These are phyloP conservation scores for Drosophila sordidula DNA, from an alignment of 2,888 invertebrate species.

Conservation along the genomic window DNA sequence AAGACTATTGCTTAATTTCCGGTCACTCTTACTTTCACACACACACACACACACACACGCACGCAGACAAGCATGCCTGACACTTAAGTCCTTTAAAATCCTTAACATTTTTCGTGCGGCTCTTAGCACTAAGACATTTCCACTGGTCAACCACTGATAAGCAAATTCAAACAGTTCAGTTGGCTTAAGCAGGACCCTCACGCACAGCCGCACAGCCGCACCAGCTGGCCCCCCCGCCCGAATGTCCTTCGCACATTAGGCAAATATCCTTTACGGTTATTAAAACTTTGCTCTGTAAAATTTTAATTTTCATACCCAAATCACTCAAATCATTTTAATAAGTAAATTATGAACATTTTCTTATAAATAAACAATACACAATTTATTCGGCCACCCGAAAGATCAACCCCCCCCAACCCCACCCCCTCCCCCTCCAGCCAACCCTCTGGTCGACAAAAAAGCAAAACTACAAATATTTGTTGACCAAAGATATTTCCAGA, in stretches of 20 bases:
- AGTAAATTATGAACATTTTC: slow-evolving; percentile 79
- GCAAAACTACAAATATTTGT: slow-evolving; percentile 71
- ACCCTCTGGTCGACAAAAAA: slow-evolving; percentile 24
- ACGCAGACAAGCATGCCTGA: slow-evolving; percentile 34
- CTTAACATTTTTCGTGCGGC: slow-evolving; percentile 69
- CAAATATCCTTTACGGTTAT: slow-evolving; percentile 76
- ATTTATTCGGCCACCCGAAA: slow-evolving; percentile 68
- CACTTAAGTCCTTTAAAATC: slow-evolving; percentile 75
- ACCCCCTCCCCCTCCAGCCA: too few relatives aligned
- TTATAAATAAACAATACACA: slow-evolving; percentile 81
- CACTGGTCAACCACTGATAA: slow-evolving; percentile 79
- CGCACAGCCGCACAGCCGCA: slow-evolving; percentile 1
- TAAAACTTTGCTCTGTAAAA: slow-evolving; percentile 68
- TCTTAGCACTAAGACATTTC: slow-evolving; percentile 56
- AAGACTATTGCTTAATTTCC: slow-evolving; percentile 80
- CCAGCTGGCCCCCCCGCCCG: not conserved
- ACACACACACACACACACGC: slow-evolving; percentile 17
- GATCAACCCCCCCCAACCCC: slow-evolving; percentile 4
- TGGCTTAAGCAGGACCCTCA: slow-evolving; percentile 64
- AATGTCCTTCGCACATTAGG: slow-evolving; percentile 42
- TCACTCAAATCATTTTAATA: slow-evolving; percentile 82
- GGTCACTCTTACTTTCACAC: slow-evolving; percentile 70
- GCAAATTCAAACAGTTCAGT: slow-evolving; percentile 77
- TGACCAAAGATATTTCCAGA: slow-evolving; percentile 49
- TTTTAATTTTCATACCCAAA: slow-evolving; percentile 79